These are phyloP conservation scores for Ranitomeya variabilis DNA, from an alignment of 2,113 vertebrate genomes.

Conservation along the genomic window DNA sequence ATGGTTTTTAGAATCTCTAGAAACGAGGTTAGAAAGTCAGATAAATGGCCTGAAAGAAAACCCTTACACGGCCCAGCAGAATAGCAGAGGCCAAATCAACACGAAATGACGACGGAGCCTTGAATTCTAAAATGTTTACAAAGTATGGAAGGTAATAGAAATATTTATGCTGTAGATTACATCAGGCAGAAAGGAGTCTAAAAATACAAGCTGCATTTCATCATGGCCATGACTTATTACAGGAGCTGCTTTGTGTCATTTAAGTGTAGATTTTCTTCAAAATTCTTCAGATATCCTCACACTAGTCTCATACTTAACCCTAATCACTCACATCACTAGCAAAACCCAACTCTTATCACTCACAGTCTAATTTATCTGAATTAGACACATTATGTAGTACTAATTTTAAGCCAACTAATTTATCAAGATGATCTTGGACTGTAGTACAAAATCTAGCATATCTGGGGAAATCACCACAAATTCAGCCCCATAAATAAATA, in stretches of 20 bases:
- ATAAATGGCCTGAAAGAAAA: background rate
- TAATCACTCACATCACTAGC: too few species aligned
- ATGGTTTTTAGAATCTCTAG: background rate
- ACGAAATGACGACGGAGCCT: background rate
- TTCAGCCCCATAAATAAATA: too few species aligned
- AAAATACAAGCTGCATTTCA: background rate
- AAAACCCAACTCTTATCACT: too few species aligned
- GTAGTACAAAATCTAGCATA: too few species aligned
- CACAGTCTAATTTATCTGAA: too few species aligned
- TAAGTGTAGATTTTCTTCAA: background rate
- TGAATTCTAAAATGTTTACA: constrained; percentile 1
- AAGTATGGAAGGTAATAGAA: background rate
- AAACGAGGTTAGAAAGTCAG: background rate
- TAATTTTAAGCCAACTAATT: too few species aligned
- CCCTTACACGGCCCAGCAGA: background rate
- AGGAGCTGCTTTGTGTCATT: background rate
- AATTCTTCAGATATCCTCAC: too few species aligned
- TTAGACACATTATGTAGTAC: too few species aligned
- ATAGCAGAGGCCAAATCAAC: background rate
- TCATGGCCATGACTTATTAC: background rate
- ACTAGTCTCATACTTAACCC: too few species aligned
- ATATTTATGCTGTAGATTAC: background rate
- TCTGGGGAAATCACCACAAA: too few species aligned
- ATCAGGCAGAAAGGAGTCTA: background rate
- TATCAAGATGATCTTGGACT: too few species aligned